Evolutionary conservation across 1,140 invertebrate species (phyloP).

Genomic region (Lepidurus packardi): DNA sequence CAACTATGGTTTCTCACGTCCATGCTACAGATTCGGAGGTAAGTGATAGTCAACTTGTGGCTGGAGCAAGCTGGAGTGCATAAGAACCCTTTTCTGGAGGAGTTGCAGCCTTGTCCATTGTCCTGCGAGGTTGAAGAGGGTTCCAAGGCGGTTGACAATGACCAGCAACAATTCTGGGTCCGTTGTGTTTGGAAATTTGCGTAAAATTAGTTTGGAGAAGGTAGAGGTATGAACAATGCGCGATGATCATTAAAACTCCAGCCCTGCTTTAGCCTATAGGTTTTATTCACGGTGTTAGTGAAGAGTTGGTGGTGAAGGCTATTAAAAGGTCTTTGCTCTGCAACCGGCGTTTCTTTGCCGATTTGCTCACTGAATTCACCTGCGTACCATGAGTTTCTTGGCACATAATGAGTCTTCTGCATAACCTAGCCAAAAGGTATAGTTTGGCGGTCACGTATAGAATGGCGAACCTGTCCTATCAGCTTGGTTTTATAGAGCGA

Average conservation of each 20-base stretch:
- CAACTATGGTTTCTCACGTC: constrained; percentile 2
- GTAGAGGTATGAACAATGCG: not conserved
- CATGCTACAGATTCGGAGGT: not conserved
- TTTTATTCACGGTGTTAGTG: not conserved
- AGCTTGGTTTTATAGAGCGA: not conserved
- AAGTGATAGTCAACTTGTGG: not conserved
- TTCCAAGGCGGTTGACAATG: not conserved
- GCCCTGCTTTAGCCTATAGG: too few relatives aligned
- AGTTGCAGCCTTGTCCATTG: too few relatives aligned
- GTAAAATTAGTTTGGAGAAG: constrained; percentile 12
- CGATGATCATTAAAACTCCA: not conserved
- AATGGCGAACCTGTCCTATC: not conserved
- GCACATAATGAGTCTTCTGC: not conserved
- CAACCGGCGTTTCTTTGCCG: not conserved
- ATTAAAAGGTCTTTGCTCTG: constrained; percentile 19
- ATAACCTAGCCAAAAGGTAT: not conserved
- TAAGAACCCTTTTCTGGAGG: not conserved
- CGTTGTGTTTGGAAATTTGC: not conserved
- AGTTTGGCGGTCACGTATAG: not conserved
- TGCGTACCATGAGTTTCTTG: not conserved
- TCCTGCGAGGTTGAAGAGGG: not conserved
- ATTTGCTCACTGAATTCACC: not conserved
- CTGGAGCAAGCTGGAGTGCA: not conserved
- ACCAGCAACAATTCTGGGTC: not conserved
- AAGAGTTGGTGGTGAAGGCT: not conserved